Base-by-base conservation (phyloP, 2,113 vertebrate species). In the Phrynosoma blainvillii region DNA sequence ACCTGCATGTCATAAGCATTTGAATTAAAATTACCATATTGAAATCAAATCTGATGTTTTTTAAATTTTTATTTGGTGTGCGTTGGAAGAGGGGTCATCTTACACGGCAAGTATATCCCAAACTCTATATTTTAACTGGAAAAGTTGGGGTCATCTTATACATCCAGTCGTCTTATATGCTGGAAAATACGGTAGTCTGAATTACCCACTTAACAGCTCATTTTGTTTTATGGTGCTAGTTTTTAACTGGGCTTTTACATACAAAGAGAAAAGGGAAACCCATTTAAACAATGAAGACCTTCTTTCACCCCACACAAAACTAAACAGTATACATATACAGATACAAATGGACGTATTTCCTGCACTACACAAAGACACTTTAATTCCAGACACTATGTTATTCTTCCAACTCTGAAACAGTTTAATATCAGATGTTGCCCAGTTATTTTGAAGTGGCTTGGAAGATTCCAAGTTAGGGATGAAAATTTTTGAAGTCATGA, bases 211-310 rank as follows among this genome's bases (percentile, higher is more conserved):
- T 86, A 16, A 10, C 1, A 90, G 73, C 84, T 32, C 25, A 11
- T 81, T 18, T 78, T 73, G 10, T 90, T 66, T 87, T 59, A 86
- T 59, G 65, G 87, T 59, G 84, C 52, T 59, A 27, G 13, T n/a
- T 76, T 89, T 79, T 2, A 79, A 82, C 12, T 84, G 83, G 30
- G 32, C 40, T 87, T 88, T 32, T 59, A 88, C 25, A 77, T 68
- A 47, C 47, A 47, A 47, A 47, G 47, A 47, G 75, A 81, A 76
- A 82, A 42, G n/a, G 18, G 23, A 56, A 32, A 4, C 12, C 16
- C 47, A 32, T 84, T 73, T 56, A 74, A 73, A 73, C 1, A 73
- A 54, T 12, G 40, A n/a, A 52, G 13, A 12, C 21, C n/a, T 12
- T 54, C 65, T 20, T 59, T 59, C 10, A 25, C 30, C 27, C 20